Conservation (phyloP, 2,113 vertebrate species). For the Zosterops lateralis region DNA sequence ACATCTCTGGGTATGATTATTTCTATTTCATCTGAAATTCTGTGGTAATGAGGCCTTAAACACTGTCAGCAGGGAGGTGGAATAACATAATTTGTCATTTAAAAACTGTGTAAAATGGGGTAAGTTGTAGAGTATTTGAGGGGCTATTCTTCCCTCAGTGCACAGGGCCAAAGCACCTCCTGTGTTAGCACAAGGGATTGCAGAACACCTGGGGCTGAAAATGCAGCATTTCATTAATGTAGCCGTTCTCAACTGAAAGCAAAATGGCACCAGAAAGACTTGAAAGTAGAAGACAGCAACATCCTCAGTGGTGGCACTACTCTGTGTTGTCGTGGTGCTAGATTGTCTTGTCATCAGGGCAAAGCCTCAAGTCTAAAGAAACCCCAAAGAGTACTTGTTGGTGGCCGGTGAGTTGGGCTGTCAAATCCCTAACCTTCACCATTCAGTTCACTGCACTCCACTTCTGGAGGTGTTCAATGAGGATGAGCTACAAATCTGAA, state of each 20-base stretch:
- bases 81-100: neutral
- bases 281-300: neutral
- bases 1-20: neutral
- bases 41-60: slow-evolving; percentile 15
- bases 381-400: neutral
- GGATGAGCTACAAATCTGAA: neutral
- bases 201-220: fast-evolving
- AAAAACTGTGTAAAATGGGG: neutral
- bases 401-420: neutral
- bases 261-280: neutral
- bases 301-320: neutral
- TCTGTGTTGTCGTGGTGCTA: neutral
- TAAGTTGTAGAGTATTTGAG: neutral
- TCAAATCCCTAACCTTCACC: neutral
- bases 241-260: neutral
- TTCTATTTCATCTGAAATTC: slow-evolving; percentile 18
- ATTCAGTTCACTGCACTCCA: neutral
- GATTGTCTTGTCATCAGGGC: neutral
- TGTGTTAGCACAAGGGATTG: fast-evolving
- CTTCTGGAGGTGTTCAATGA: neutral
- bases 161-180: neutral
- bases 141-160: neutral
- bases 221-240: neutral
- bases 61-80: neutral
- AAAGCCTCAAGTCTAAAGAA: neutral